phyloP scores from a whole-genome alignment of 2,888 invertebrate species.

The Torymus texanus region DNA sequence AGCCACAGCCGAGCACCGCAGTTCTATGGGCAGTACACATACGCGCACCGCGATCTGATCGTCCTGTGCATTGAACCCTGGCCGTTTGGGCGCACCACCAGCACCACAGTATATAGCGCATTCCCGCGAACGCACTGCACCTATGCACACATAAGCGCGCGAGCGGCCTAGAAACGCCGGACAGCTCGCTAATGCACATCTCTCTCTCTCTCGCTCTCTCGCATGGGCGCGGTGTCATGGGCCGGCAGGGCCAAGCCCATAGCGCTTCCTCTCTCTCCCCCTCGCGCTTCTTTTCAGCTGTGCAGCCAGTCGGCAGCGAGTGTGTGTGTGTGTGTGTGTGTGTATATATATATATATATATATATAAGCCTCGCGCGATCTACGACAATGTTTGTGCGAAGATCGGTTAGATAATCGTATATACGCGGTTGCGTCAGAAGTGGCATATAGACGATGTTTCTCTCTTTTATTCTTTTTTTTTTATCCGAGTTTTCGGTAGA shows the following conservation, averaged over 20 bases:
- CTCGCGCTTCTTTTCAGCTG: conserved; percentile 56
- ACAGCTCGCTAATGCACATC: conserved; percentile 14
- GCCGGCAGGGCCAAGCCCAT: conserved; percentile 71
- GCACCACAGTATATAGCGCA: neutral
- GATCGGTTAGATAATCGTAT: conserved; percentile 44
- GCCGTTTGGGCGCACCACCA: conserved; percentile 39
- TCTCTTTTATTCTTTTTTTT: neutral
- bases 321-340: too few species aligned
- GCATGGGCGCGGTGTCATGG: conserved; percentile 73
- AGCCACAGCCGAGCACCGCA: neutral
- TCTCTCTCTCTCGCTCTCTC: neutral
- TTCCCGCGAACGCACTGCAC: neutral
- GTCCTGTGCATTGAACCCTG: conserved; percentile 1
- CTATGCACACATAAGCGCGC: neutral
- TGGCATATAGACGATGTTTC: neutral
- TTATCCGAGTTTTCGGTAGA: too few species aligned
- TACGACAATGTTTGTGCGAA: neutral
- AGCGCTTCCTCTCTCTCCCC: conserved; percentile 68
- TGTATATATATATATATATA: too few species aligned
- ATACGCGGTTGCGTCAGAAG: conserved; percentile 21
- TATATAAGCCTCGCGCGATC: neutral
- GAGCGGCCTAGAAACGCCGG: neutral
- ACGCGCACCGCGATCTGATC: too few species aligned
- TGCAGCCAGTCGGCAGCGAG: neutral
- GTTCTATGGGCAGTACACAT: too few species aligned